Evolutionary conservation across 2,888 invertebrate species (phyloP).

Genomic region (Melanostoma mellinum): DNA sequence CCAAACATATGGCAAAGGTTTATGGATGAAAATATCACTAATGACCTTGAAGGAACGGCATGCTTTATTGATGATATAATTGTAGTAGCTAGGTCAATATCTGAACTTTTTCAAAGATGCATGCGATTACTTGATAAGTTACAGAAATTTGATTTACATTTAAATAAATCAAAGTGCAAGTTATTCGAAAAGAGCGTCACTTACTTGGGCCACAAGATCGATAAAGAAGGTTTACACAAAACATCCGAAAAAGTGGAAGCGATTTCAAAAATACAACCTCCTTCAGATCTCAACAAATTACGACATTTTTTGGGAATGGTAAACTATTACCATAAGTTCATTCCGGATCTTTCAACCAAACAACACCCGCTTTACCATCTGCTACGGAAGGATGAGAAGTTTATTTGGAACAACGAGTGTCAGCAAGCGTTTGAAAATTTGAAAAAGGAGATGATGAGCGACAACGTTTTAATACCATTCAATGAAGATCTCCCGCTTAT

Average conservation of each 20-base stretch:
- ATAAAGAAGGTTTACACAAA: conserved; percentile 74
- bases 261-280: conserved; percentile 74
- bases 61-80: conserved; percentile 27
- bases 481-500: conserved; percentile 71
- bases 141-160: conserved; percentile 16
- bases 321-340: conserved; percentile 49
- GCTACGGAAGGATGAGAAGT: conserved; percentile 43
- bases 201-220: conserved; percentile 74
- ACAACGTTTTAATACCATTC: too few relatives aligned
- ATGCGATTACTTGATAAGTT: background rate
- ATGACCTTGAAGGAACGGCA: background rate
- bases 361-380: conserved; percentile 27
- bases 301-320: conserved; percentile 36
- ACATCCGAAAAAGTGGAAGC: conserved; percentile 74
- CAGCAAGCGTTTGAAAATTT: conserved; percentile 74
- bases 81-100: background rate
- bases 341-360: conserved; percentile 37
- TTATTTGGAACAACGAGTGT: conserved; percentile 74
- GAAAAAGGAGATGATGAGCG: too few relatives aligned
- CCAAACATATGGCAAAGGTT: conserved; percentile 38
- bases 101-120: conserved; percentile 11
- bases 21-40: background rate
- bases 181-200: background rate
- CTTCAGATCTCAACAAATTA: conserved; percentile 60
- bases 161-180: conserved; percentile 8